Conservation (phyloP, 92 coral and sea anemone genomes). For the Epizoanthus ramosus region DNA sequence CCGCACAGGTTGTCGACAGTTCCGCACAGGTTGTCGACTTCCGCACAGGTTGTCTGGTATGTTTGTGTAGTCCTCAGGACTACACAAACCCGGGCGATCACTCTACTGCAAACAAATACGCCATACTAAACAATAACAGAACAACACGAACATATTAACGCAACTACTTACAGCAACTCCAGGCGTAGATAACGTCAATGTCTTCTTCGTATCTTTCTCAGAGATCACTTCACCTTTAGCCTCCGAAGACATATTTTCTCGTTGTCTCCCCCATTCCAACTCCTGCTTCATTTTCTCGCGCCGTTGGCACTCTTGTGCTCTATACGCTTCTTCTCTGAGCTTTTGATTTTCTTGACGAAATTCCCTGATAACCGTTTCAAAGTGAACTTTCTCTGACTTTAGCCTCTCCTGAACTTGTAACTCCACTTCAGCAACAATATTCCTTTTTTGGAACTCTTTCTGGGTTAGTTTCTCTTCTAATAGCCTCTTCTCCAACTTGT, state of each 20-base stretch:
- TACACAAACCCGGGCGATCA: too few relatives aligned
- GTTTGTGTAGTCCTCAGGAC: too few relatives aligned
- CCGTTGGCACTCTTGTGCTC: not conserved
- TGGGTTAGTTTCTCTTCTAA: not conserved
- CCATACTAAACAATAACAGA: too few relatives aligned
- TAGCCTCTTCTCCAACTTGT: not conserved
- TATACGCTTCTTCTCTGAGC: constrained; percentile 7
- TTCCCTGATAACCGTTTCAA: constrained; percentile 17
- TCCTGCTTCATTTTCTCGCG: not conserved
- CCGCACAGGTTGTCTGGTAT: too few relatives aligned
- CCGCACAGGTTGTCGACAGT: too few relatives aligned
- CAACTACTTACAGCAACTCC: constrained; percentile 1
- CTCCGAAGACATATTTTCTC: not conserved
- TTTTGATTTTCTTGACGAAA: not conserved
- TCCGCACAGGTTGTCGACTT: too few relatives aligned
- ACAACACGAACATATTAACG: too few relatives aligned
- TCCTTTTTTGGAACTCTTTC: constrained; percentile 7
- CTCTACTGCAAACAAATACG: too few relatives aligned
- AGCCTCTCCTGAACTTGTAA: not conserved
- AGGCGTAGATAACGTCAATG: not conserved
- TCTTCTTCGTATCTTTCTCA: too few relatives aligned
- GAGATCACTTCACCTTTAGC: not conserved
- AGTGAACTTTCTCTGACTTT: not conserved
- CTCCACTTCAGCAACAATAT: not conserved
- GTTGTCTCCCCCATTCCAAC: not conserved